Percentiles rank a stretch among this genome's conserved stretches.
phyloP scores from a whole-genome alignment of 2,113 vertebrate genomes.

The Mungos mungo region DNA sequence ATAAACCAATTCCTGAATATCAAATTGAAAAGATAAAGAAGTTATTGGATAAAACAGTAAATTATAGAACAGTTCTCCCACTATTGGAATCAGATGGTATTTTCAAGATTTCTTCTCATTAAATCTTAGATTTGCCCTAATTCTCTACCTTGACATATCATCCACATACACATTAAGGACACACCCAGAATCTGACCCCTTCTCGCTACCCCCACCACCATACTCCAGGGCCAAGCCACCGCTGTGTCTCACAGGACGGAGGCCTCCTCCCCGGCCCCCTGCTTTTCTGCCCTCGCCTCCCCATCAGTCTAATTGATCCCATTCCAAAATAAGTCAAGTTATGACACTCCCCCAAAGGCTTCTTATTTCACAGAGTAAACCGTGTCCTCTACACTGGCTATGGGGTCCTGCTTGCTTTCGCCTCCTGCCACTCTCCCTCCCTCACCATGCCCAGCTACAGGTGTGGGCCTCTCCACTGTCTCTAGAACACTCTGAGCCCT shows the following conservation, averaged over 20 bases:
- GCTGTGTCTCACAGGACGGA: background rate
- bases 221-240: background rate
- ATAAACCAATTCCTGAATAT: background rate
- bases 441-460: background rate
- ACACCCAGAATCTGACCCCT: background rate
- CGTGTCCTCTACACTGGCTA: fast-evolving
- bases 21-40: background rate
- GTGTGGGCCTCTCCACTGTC: fast-evolving
- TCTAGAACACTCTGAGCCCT: background rate
- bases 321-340: background rate
- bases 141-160: background rate
- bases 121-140: background rate
- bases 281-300: background rate
- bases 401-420: background rate
- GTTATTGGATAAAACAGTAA: background rate
- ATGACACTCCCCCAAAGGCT: background rate
- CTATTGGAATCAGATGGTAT: background rate
- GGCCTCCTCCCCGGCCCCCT: background rate
- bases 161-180: background rate
- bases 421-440: background rate
- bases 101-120: background rate
- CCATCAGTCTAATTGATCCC: background rate
- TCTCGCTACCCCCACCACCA: background rate
- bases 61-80: background rate
- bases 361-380: background rate